These are phyloP conservation scores for Calliscelio sp. DNA, from an alignment of 2,888 invertebrate species.

Conservation along the genomic window DNA sequence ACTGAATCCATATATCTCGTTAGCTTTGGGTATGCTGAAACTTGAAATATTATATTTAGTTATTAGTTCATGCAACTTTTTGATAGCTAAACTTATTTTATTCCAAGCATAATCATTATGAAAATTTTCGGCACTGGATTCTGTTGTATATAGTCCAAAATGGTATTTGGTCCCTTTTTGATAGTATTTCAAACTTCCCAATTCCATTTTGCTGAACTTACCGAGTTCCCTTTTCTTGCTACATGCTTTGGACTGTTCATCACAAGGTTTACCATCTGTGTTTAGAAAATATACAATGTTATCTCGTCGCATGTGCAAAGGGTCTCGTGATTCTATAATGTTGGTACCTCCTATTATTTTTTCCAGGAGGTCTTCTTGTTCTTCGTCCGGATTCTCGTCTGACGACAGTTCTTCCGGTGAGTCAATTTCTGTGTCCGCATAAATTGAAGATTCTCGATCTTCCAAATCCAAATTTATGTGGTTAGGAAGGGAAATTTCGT, in stretches of 20 bases:
- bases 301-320: constrained; percentile 10
- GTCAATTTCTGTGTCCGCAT: too few species aligned
- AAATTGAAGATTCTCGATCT: too few species aligned
- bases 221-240: background rate
- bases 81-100: background rate
- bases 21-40: background rate
- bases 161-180: constrained; percentile 13
- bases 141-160: constrained; percentile 27
- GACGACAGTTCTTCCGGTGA: too few species aligned
- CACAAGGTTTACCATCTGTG: constrained; percentile 23
- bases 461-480: too few species aligned
- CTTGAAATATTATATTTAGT: background rate
- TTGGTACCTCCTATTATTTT: background rate
- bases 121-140: background rate
- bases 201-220: background rate
- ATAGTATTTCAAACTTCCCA: constrained; percentile 4
- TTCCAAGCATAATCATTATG: background rate
- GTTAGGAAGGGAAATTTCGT: too few species aligned
- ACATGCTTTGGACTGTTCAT: constrained; percentile 15
- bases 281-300: constrained; percentile 3
- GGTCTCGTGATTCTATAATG: background rate
- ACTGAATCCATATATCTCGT: background rate
- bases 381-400: too few species aligned
- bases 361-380: background rate
- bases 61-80: background rate